Base-by-base conservation (phyloP, 2,113 vertebrate species). In the Scatophagus argus region DNA sequence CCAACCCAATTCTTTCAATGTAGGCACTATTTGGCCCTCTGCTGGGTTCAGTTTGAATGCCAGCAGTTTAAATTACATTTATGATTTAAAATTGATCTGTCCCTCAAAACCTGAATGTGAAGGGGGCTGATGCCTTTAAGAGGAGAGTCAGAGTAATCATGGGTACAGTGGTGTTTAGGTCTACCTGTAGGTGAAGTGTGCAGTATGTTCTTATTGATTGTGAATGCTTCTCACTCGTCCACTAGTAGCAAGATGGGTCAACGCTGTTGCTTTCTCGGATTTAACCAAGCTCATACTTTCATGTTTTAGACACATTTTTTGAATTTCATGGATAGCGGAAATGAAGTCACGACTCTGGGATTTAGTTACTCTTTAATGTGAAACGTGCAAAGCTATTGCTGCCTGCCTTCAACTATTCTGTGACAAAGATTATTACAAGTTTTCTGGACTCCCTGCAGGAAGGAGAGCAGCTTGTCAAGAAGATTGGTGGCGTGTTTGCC, bases 401-500 rank as follows among this genome's bases (percentile, higher is more conserved):
- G 27, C 19, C 63, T 61, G 32, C 43, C 19, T 21, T 2, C 17
- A 9, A 12, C 12, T 2, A 1, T 49, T 29, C 4, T 12, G 27
- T 71, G 7, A 11, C 27, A 27, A 21, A 8, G 21, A 47, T 14
- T 32, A 6, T 74, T 60, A 13, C 44, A 54, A 16, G 47, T 43
- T 68, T 72, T 67, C 47, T 60, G 6, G 13, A 44, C 52, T 66
- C 41, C 12, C 60, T 93, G 70, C 93, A 99, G 97, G 96, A 98
- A 75, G 98, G 98, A 39, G 96, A 97, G 49, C 80, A 94, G 1
- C 96, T 95, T 63, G 96, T 99, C 34, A 98, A 97, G 94, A 98
- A 97, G 93, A 94, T 98, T 0, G 96, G 96, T 11, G 97, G 95
- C n/a, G 83, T 99, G 77, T 98, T 99, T 91, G 95, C 96, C 47